These are phyloP conservation scores for Helicoverpa assulta DNA, from an alignment of 2,888 invertebrate species.

Conservation along the genomic window DNA sequence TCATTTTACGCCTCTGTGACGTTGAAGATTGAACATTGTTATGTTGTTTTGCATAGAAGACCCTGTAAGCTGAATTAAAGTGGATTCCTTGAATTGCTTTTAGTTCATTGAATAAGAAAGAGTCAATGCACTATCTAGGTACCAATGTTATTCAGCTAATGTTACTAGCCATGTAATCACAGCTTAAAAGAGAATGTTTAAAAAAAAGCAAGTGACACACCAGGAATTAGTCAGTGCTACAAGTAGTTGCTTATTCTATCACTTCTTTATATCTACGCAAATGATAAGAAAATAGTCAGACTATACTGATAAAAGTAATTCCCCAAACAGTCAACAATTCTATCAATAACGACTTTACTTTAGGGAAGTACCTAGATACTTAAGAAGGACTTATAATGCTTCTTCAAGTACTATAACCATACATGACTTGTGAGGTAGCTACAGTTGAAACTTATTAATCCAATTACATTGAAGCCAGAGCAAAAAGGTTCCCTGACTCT, in stretches of 20 bases:
- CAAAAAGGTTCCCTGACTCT: not conserved
- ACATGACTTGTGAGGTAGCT: not conserved
- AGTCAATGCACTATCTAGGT: too few species aligned
- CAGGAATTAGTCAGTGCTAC: not conserved
- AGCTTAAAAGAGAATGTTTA: not conserved
- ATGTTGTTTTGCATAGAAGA: constrained; percentile 1
- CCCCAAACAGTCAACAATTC: constrained; percentile 23
- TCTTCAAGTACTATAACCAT: not conserved
- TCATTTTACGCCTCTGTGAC: constrained; percentile 12
- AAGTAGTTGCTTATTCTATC: too few species aligned
- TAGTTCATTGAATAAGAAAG: too few species aligned
- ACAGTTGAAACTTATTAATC: not conserved
- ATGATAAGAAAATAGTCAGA: constrained; percentile 14
- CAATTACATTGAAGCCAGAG: constrained; percentile 7
- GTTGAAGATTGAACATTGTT: constrained; percentile 6
- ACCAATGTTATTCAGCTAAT: too few species aligned
- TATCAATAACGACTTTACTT: constrained; percentile 18
- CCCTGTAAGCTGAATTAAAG: not conserved
- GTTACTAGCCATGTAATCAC: too few species aligned
- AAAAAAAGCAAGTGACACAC: too few species aligned
- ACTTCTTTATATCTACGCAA: not conserved
- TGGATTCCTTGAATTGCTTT: too few species aligned
- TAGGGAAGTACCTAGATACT: not conserved
- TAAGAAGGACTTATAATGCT: constrained; percentile 8
- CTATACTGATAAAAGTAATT: constrained; percentile 36